A percentile compares a stretch with the other conserved stretches of the same genome.
phyloP scores from a whole-genome alignment of 2,797 vertebrate genomes.

The Poeciliopsis turneri region DNA sequence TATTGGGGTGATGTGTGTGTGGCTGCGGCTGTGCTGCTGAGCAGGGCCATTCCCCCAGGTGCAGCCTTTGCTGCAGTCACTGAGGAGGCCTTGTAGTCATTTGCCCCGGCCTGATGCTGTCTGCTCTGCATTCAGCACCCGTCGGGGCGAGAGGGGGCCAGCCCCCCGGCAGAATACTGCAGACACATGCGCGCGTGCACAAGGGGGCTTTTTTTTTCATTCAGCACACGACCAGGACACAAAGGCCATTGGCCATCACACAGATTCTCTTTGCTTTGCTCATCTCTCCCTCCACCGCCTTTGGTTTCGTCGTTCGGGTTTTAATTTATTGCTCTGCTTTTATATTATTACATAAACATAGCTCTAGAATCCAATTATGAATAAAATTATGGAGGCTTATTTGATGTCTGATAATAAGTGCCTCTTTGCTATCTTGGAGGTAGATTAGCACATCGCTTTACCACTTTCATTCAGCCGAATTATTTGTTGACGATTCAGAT shows the following conservation, averaged over 20 bases:
- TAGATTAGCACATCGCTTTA: slow-evolving; percentile 3
- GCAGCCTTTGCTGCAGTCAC: slow-evolving; percentile 76
- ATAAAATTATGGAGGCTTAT: background rate
- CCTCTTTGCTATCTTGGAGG: background rate
- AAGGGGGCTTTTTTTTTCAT: slow-evolving; percentile 71
- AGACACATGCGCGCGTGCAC: slow-evolving; percentile 38
- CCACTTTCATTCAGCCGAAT: slow-evolving; percentile 36
- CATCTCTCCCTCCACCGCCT: slow-evolving; percentile 28
- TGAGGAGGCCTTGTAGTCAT: slow-evolving; percentile 79
- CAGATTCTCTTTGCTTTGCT: slow-evolving; percentile 55
- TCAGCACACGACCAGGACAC: slow-evolving; percentile 68
- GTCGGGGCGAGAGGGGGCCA: slow-evolving; percentile 51
- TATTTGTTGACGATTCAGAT: slow-evolving; percentile 66
- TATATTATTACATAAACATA: background rate
- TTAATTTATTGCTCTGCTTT: background rate
- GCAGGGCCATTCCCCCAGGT: slow-evolving; percentile 67
- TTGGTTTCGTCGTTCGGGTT: slow-evolving; percentile 11
- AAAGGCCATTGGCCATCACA: slow-evolving; percentile 66
- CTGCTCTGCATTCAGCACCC: slow-evolving; percentile 77
- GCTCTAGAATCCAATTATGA: background rate
- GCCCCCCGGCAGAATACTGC: slow-evolving; percentile 60
- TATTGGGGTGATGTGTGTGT: slow-evolving; percentile 27
- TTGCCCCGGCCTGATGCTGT: slow-evolving; percentile 69
- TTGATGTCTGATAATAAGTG: background rate
- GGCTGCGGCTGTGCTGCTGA: slow-evolving; percentile 46